Percentiles rank a stretch among this genome's conserved stretches.
Evolutionary conservation across 2,888 invertebrate genomes (phyloP).

Genomic region (Synergus japonicus): DNA sequence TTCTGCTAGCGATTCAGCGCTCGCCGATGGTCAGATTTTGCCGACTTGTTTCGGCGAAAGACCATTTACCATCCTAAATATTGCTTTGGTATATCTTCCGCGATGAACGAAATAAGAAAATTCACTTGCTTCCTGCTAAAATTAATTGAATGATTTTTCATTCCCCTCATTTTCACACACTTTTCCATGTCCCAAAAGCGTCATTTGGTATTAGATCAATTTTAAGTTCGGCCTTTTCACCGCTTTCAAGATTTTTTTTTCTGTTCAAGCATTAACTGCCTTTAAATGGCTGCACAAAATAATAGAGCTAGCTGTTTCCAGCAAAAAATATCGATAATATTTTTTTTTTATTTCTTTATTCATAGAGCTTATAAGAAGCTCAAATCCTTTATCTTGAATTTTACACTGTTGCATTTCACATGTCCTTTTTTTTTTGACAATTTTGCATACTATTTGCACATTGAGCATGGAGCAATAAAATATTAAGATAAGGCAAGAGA

Average conservation of each 20-base stretch:
- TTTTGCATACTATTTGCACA: not conserved
- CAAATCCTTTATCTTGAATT: not conserved
- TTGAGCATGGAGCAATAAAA: not conserved
- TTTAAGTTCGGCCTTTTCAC: constrained; percentile 11
- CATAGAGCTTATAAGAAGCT: too few species aligned
- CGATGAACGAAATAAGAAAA: not conserved
- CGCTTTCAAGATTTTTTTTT: not conserved
- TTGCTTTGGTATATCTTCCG: not conserved
- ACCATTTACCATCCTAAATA: not conserved
- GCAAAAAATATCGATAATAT: not conserved
- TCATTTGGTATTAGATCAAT: constrained; percentile 12
- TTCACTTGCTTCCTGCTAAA: not conserved
- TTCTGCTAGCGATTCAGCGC: constrained; percentile 2
- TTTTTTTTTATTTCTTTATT: not conserved
- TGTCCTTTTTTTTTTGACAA: not conserved
- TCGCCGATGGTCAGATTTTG: constrained; percentile 3
- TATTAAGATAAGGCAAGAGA: not conserved
- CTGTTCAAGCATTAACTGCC: not conserved
- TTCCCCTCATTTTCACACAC: constrained; percentile 37
- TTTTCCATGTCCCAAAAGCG: constrained; percentile 36
- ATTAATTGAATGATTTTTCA: not conserved
- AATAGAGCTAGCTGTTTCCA: not conserved
- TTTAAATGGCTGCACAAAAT: not conserved
- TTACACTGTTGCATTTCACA: not conserved
- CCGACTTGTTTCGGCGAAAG: not conserved